A percentile compares a stretch with the other conserved stretches of the same genome.
phyloP scores from a whole-genome alignment of 2,888 invertebrate species.

The Ecliptopera silaceata region DNA sequence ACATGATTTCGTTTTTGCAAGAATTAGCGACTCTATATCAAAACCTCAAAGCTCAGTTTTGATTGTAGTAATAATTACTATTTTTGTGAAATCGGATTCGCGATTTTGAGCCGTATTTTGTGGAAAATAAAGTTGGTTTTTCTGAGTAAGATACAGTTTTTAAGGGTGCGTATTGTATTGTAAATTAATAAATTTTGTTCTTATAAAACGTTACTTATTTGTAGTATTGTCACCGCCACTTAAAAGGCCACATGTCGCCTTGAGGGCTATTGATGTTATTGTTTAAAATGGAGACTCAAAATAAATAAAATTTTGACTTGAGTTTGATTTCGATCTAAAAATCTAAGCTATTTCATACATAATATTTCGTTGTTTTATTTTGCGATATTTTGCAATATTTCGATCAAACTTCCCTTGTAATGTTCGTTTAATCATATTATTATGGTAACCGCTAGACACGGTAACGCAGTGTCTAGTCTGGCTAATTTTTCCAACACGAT shows the following conservation, averaged over 20 bases:
- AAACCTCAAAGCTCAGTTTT: slow-evolving; percentile 8
- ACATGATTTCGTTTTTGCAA: slow-evolving; percentile 37
- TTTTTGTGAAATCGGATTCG: neutral
- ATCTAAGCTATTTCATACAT: no score
- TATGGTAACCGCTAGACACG: no score
- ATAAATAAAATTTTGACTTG: slow-evolving; percentile 47
- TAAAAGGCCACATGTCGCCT: slow-evolving; percentile 81
- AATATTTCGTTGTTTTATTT: no score
- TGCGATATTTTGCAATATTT: no score
- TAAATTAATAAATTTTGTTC: slow-evolving; percentile 69
- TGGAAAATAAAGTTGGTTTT: slow-evolving; percentile 21
- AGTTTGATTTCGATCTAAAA: slow-evolving; percentile 44
- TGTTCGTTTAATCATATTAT: no score
- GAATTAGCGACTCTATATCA: slow-evolving; percentile 13
- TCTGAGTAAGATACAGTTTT: slow-evolving; percentile 4
- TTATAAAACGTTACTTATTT: slow-evolving; percentile 78
- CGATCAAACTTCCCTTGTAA: no score
- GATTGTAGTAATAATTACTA: neutral
- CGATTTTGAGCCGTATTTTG: slow-evolving; percentile 31
- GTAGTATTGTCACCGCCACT: slow-evolving; percentile 81
- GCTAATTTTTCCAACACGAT: no score
- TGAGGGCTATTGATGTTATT: slow-evolving; percentile 72
- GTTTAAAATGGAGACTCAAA: slow-evolving; percentile 43
- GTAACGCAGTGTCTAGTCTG: no score
- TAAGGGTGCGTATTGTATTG: slow-evolving; percentile 47